Percentiles rank a stretch among this genome's conserved stretches.
phyloP scores from a whole-genome alignment of 2,797 vertebrate genomes.

The Sebastolobus alascanus region DNA sequence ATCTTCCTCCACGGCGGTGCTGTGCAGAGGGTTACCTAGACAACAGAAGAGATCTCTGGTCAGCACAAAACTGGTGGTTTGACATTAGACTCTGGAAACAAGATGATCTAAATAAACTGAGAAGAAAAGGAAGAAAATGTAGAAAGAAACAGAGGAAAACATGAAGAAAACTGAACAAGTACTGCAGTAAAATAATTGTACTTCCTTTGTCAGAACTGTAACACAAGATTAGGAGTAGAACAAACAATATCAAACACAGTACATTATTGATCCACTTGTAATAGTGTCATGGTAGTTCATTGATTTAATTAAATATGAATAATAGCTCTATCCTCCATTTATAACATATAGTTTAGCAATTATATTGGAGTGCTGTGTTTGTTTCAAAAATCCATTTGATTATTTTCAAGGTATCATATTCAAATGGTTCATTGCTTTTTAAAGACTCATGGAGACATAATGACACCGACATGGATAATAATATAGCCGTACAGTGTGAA shows the following conservation, averaged over 20 bases:
- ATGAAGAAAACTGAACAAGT: background rate
- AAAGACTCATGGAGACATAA: background rate
- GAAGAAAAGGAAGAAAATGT: background rate
- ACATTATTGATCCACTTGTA: background rate
- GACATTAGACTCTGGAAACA: background rate
- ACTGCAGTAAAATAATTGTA: background rate
- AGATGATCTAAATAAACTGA: background rate
- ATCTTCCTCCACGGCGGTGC: conserved; percentile 75
- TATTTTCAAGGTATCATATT: background rate
- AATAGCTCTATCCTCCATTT: background rate
- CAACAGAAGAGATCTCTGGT: conserved; percentile 6
- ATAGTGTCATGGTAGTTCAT: background rate
- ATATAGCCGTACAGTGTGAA: background rate
- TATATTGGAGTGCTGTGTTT: background rate
- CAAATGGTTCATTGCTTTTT: background rate
- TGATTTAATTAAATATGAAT: background rate
- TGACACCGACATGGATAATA: background rate
- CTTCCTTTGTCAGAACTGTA: background rate
- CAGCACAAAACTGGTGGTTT: background rate
- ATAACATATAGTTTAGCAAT: background rate
- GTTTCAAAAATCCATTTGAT: background rate
- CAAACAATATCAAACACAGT: background rate
- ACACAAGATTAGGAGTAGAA: background rate
- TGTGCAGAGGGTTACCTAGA: conserved; percentile 73
- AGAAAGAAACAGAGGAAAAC: background rate